Base-by-base conservation (phyloP, 2,888 invertebrate species). In the Rhopalosiphum nymphaeae region DNA sequence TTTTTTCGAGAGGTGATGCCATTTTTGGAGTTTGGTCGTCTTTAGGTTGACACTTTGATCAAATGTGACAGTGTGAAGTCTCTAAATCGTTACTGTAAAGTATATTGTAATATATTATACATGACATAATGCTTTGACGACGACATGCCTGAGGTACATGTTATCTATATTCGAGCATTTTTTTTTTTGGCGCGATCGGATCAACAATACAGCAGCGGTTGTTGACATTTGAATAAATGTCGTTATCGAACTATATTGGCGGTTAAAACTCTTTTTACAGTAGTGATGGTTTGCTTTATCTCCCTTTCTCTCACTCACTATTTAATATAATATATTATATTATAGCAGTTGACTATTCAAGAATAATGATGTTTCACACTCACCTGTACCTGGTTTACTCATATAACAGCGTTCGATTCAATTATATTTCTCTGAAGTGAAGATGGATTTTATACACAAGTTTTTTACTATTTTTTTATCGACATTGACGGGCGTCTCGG, bases 331-430 rank as follows among this genome's bases (percentile, higher is more conserved):
- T 85, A 44, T 85, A 46, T 86, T 86, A 29, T 46, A 86, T 46
- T 46, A 29, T 86, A 86, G 85, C 16, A 44, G 42, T 89, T 56
- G 56, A 42, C 89, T 44, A 86, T 61, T 90, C 21, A 46, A 57
- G 44, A 57, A 61, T 46, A 90, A 29, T 61, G 46, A 90, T 61
- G 46, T 46, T 90, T 90, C 46, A 90, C 89, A 4, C 44, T 90
- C 46, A 90, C 61, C 46, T 61, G 61, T n/a, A 49, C n/a, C 46
- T 44, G 46, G n/a, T 87, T 49, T 49, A 49, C 16, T 21, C 49
- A 90, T n/a, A 46, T 46, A n/a, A 90, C 36, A 42, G 78, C n/a
- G 26, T 53, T 78, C 49, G 91, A 78, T 91, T 78, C 57, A 53
- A 91, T 91, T 91, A 36, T 49, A 49, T n/a, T n/a, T 53, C 56